phyloP scores from a whole-genome alignment of 1,140 invertebrate genomes.

The Odontomachus brunneus region DNA sequence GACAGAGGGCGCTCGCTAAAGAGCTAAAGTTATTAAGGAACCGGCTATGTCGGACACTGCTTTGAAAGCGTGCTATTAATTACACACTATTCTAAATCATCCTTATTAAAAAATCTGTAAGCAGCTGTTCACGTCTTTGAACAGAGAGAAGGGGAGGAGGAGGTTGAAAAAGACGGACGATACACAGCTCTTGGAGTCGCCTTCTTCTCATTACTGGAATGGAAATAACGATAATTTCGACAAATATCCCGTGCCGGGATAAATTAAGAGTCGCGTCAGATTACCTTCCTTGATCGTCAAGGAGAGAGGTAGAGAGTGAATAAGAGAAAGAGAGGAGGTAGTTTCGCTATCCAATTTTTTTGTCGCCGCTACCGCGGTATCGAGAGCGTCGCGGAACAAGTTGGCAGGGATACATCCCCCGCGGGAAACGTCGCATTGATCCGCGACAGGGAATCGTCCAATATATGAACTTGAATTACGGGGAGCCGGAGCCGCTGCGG shows the following conservation, averaged over 20 bases:
- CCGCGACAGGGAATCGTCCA: constrained; percentile 64
- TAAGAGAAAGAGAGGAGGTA: background rate
- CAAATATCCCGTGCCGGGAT: background rate
- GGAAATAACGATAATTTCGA: background rate
- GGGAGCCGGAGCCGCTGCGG: constrained; percentile 20
- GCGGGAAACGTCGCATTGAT: constrained; percentile 65
- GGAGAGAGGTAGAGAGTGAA: too few species aligned
- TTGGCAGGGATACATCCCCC: constrained; percentile 55
- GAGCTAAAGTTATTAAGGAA: background rate
- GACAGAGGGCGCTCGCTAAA: background rate
- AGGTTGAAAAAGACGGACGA: too few species aligned
- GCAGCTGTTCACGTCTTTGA: background rate
- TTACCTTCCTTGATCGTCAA: constrained; percentile 11
- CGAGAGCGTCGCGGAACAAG: constrained; percentile 21
- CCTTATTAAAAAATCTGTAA: constrained; percentile 16
- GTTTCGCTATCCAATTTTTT: constrained; percentile 51
- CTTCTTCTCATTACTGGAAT: background rate
- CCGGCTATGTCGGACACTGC: background rate
- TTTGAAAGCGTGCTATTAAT: background rate
- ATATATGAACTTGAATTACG: constrained; percentile 73
- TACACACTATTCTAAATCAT: background rate
- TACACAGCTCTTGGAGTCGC: too few species aligned
- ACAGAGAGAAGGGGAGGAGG: background rate
- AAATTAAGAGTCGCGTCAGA: constrained; percentile 22
- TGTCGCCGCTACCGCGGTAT: background rate